Conservation (phyloP, 1,140 invertebrate genomes). For the Drosophila arizonae region DNA sequence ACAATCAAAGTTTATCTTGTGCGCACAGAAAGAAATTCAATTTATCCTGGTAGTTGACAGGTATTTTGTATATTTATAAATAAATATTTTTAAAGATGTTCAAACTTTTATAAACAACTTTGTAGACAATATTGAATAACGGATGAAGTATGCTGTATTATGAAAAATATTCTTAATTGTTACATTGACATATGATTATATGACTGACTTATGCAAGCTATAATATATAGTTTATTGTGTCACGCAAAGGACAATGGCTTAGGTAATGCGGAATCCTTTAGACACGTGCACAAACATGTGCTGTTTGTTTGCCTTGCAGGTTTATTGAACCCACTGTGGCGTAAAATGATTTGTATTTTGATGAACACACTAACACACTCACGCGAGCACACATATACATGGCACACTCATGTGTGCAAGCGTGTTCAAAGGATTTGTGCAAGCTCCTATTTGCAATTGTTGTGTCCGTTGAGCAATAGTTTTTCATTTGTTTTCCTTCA, state of each 20-base stretch:
- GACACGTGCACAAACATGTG: neutral
- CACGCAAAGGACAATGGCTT: neutral
- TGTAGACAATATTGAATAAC: too few relatives aligned
- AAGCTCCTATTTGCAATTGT: slow-evolving; percentile 12
- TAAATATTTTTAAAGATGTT: too few relatives aligned
- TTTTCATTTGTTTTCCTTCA: neutral
- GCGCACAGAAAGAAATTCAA: slow-evolving; percentile 9
- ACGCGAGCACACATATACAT: neutral
- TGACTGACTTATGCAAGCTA: too few relatives aligned
- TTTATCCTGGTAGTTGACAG: neutral
- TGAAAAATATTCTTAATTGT: too few relatives aligned
- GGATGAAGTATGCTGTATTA: too few relatives aligned
- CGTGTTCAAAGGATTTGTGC: slow-evolving; percentile 11
- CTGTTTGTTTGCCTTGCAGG: slow-evolving; percentile 9
- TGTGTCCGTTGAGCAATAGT: slow-evolving; percentile 12
- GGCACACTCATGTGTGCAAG: neutral
- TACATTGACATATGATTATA: too few relatives aligned
- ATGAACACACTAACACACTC: neutral
- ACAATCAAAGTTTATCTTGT: neutral
- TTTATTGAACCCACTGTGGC: slow-evolving; percentile 38
- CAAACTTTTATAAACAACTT: too few relatives aligned
- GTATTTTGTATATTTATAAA: neutral
- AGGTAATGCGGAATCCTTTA: neutral
- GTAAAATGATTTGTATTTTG: slow-evolving; percentile 16
- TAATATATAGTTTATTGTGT: neutral